Conservation (phyloP, 2,797 vertebrate species). For the Silurus aristotelis region DNA sequence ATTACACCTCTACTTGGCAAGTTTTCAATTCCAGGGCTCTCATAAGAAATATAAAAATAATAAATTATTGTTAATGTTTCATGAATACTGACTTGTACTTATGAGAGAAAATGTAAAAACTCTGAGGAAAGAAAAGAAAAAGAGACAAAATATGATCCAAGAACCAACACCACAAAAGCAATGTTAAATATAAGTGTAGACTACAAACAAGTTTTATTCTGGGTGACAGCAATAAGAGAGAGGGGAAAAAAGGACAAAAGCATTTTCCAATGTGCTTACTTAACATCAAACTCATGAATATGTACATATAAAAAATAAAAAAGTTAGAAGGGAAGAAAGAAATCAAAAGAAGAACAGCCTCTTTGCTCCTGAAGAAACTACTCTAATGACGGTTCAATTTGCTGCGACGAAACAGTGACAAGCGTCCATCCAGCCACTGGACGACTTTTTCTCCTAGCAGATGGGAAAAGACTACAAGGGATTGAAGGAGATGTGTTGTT, state of each 20-base stretch:
- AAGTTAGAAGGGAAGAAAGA: not conserved
- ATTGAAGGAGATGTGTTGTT: not conserved
- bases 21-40: no score
- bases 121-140: not conserved
- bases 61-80: not conserved
- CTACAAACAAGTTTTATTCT: constrained; percentile 52
- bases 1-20: not conserved
- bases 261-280: constrained; percentile 7
- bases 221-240: constrained; percentile 15
- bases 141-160: not conserved
- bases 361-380: constrained; percentile 15
- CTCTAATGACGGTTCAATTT: not conserved
- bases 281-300: constrained; percentile 38
- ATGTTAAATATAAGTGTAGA: not conserved
- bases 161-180: not conserved
- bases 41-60: not conserved
- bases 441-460: not conserved
- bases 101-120: not conserved
- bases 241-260: not conserved
- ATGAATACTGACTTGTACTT: no score
- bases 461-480: constrained; percentile 1
- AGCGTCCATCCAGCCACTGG: not conserved
- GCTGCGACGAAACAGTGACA: not conserved
- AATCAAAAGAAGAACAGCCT: not conserved
- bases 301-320: constrained; percentile 46